Evolutionary conservation across 2,797 vertebrate species (phyloP).

Genomic region (Microctenopoma steveboyesi): DNA sequence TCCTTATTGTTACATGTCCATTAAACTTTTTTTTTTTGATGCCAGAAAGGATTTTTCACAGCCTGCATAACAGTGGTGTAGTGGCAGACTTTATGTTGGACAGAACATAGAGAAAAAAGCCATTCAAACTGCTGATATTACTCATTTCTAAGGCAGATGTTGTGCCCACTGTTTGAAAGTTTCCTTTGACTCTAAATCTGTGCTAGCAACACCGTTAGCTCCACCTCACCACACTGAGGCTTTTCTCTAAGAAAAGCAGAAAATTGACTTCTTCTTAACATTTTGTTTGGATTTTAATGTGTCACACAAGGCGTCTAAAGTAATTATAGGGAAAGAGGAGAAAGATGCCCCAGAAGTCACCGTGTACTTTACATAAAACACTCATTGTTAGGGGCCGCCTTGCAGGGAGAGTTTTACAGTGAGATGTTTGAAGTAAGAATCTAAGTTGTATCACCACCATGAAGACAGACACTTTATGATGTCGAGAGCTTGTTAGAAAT

Average conservation of each 20-base stretch:
- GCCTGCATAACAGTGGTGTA: constrained; percentile 2
- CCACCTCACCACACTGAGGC: constrained; percentile 4
- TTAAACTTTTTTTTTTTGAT: too few relatives aligned
- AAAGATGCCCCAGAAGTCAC: constrained; percentile 2
- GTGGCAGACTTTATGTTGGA: constrained; percentile 6
- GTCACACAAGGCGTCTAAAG: neutral
- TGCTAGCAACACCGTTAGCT: constrained; percentile 30
- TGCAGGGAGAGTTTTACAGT: neutral
- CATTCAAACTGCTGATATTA: constrained; percentile 13
- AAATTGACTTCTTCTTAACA: constrained; percentile 16
- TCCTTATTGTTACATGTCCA: neutral
- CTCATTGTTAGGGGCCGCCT: neutral
- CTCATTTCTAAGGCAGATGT: constrained; percentile 35
- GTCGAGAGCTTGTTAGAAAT: neutral
- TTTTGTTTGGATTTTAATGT: constrained; percentile 21
- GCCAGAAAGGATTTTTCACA: too few relatives aligned
- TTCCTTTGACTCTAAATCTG: constrained; percentile 59
- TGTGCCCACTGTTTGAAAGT: constrained; percentile 44
- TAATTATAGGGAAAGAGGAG: neutral
- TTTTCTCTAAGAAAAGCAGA: constrained; percentile 25
- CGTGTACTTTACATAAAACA: constrained; percentile 1
- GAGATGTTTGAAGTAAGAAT: neutral
- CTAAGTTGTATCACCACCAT: neutral
- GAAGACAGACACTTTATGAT: neutral
- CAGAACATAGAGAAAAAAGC: constrained; percentile 23